phyloP scores from a whole-genome alignment of 1,140 invertebrate genomes.

The Drosophila triauraria region DNA sequence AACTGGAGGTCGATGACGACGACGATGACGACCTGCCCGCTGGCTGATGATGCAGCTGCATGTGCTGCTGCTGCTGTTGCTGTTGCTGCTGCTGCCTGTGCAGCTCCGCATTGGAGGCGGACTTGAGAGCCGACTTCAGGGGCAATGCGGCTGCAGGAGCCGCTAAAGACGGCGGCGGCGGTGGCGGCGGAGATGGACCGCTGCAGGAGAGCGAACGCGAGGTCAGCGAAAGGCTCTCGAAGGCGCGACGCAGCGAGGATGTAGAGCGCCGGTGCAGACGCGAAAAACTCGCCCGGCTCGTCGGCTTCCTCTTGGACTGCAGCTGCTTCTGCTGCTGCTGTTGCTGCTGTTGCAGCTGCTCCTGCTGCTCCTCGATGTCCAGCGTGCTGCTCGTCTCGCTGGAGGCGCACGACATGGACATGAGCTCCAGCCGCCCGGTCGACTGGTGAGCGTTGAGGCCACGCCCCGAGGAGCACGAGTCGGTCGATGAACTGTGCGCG shows the following conservation, averaged over 20 bases:
- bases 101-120: constrained; percentile 69
- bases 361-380: constrained; percentile 72
- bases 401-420: constrained; percentile 87
- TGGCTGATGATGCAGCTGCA: constrained; percentile 11
- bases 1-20: constrained; percentile 33
- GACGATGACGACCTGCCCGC: constrained; percentile 27
- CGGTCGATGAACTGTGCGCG: constrained; percentile 87
- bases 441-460: constrained; percentile 45
- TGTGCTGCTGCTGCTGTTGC: constrained; percentile 25
- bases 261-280: constrained; percentile 88
- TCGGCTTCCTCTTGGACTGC: constrained; percentile 55
- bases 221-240: constrained; percentile 88
- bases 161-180: constrained; percentile 47
- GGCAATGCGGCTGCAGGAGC: constrained; percentile 38
- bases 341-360: constrained; percentile 53
- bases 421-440: constrained; percentile 77
- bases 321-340: constrained; percentile 15
- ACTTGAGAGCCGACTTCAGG: constrained; percentile 78
- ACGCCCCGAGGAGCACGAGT: constrained; percentile 86
- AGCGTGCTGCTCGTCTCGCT: constrained; percentile 87
- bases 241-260: constrained; percentile 89
- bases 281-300: constrained; percentile 79
- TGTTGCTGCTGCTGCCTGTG: constrained; percentile 62
- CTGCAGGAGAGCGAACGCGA: constrained; percentile 88
- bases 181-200: constrained; percentile 84